Conservation (phyloP, 2,113 vertebrate species). For the Chamaea fasciata region DNA sequence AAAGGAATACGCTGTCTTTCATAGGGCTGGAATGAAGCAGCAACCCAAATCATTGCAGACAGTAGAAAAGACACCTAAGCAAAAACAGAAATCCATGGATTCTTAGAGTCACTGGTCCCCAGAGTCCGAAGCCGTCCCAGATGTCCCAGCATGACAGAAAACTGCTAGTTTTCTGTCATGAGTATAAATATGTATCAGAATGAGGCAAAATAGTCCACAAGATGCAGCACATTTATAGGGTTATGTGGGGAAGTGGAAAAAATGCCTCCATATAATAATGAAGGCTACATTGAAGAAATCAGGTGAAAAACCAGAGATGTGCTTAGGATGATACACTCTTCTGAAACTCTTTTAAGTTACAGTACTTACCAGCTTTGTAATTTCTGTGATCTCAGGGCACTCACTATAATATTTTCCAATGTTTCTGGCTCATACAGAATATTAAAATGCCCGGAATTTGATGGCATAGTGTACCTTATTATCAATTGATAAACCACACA, state of each 20-base stretch:
- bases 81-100: background rate
- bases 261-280: background rate
- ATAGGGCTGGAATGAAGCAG: background rate
- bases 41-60: background rate
- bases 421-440: background rate
- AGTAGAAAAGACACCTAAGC: background rate
- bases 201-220: background rate
- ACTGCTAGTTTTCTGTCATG: background rate
- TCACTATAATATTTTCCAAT: background rate
- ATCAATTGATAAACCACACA: background rate
- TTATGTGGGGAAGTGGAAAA: background rate
- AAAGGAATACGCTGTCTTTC: background rate
- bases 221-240: background rate
- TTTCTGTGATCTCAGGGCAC: background rate
- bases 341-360: background rate
- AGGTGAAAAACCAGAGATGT: background rate
- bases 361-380: background rate
- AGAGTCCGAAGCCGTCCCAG: background rate
- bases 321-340: background rate
- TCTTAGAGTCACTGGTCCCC: background rate
- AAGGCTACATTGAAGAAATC: background rate
- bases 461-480: background rate
- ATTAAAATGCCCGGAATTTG: background rate
- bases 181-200: background rate
- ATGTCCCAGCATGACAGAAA: background rate